phyloP scores from a whole-genome alignment of 2,113 vertebrate genomes.

The Trichechus manatus region DNA sequence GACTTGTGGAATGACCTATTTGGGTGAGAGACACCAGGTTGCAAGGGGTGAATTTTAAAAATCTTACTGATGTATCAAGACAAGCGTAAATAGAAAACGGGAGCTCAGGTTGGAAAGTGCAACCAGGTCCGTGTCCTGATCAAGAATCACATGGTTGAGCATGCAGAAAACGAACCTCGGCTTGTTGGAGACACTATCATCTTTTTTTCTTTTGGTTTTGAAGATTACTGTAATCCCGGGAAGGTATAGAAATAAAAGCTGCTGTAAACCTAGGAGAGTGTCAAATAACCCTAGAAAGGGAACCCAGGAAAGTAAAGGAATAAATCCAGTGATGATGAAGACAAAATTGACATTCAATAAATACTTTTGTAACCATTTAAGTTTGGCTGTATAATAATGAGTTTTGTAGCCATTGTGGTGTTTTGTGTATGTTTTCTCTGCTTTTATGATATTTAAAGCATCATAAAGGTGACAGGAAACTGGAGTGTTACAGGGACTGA shows the following conservation, averaged over 20 bases:
- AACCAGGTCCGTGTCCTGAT: neutral
- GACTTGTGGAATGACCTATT: neutral
- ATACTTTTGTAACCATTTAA: neutral
- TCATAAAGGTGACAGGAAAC: neutral
- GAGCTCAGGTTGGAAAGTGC: neutral
- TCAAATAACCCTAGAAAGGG: neutral
- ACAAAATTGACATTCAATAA: neutral
- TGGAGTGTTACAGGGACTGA: neutral
- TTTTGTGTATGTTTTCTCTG: neutral
- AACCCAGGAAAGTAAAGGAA: neutral
- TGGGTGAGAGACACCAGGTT: neutral
- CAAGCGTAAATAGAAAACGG: conserved; percentile 7
- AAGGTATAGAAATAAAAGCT: neutral
- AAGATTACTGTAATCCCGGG: neutral
- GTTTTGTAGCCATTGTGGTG: neutral
- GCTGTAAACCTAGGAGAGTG: neutral
- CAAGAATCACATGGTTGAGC: neutral
- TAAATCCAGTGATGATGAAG: neutral
- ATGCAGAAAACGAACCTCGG: neutral
- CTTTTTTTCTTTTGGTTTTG: neutral
- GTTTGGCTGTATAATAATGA: neutral
- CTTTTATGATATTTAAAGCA: neutral
- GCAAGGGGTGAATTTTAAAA: neutral
- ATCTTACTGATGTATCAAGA: neutral
- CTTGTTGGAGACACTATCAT: neutral